Evolutionary conservation across 1,140 invertebrate species (phyloP).

Genomic region (Palaemon carinicauda): DNA sequence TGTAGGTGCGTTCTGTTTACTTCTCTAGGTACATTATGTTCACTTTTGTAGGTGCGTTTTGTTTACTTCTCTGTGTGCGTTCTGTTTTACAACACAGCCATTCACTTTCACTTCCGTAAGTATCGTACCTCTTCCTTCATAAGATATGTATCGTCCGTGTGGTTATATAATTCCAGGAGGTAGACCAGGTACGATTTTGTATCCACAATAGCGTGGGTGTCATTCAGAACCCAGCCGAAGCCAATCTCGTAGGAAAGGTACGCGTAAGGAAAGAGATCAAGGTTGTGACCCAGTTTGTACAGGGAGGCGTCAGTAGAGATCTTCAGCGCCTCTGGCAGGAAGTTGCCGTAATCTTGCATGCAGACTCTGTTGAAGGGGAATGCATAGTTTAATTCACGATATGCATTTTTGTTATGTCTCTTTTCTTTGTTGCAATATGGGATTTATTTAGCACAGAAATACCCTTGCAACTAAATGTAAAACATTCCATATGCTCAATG

Average conservation of each 20-base stretch:
- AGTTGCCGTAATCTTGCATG: constrained; percentile 53
- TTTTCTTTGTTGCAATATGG: too few relatives aligned
- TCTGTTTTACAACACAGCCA: background rate
- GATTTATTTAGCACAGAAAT: too few relatives aligned
- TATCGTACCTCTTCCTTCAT: constrained; percentile 52
- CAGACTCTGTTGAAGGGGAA: background rate
- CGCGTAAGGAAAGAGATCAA: constrained; percentile 48
- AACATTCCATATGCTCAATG: background rate
- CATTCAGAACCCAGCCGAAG: constrained; percentile 26
- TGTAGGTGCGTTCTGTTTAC: background rate
- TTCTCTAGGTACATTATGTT: background rate
- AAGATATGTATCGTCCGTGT: constrained; percentile 21
- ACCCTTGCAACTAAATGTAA: too few relatives aligned
- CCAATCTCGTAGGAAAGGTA: constrained; percentile 38
- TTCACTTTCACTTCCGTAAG: background rate
- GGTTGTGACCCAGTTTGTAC: constrained; percentile 16
- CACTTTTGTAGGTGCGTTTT: background rate
- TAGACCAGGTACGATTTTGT: constrained; percentile 48
- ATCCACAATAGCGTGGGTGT: constrained; percentile 45
- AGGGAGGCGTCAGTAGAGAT: constrained; percentile 24
- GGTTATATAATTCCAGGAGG: background rate
- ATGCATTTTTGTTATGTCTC: too few relatives aligned
- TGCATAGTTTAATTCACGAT: background rate
- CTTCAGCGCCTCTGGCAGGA: constrained; percentile 42
- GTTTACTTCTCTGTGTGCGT: too few relatives aligned